Percentiles rank a stretch among this genome's conserved stretches.
Conservation (phyloP, 2,797 vertebrate genomes). For the Mycteria americana region DNA sequence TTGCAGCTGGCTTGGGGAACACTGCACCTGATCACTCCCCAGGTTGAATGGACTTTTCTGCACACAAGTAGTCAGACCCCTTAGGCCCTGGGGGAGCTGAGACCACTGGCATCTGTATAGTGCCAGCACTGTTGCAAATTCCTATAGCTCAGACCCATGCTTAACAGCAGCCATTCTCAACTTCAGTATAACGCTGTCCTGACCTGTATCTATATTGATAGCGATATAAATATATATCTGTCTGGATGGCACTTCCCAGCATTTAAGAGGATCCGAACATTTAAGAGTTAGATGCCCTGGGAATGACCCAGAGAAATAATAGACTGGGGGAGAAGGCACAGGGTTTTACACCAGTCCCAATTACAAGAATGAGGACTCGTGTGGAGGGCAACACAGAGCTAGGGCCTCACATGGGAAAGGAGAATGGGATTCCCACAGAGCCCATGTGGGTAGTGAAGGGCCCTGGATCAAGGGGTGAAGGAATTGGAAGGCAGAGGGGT, state of each 20-base stretch:
- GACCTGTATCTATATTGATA: neutral
- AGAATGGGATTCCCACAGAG: neutral
- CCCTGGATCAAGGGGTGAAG: neutral
- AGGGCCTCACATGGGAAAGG: neutral
- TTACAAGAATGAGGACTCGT: neutral
- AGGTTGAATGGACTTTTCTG: neutral
- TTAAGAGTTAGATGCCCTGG: neutral
- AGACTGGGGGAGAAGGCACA: neutral
- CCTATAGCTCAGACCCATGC: neutral
- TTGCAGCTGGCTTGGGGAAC: neutral
- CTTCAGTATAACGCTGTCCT: neutral
- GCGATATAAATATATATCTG: neutral
- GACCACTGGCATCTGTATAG: neutral
- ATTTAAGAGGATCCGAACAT: neutral
- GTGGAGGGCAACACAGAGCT: neutral
- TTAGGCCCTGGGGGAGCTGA: neutral
- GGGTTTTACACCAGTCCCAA: neutral
- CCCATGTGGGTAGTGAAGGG: neutral
- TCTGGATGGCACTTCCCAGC: neutral
- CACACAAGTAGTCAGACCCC: neutral
- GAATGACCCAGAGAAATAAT: neutral
- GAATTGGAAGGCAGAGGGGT: neutral
- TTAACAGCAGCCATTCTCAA: neutral
- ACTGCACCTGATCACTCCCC: neutral
- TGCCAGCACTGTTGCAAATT: neutral